Conservation (phyloP, 2,113 vertebrate genomes). For the Madoqua kirkii region DNA sequence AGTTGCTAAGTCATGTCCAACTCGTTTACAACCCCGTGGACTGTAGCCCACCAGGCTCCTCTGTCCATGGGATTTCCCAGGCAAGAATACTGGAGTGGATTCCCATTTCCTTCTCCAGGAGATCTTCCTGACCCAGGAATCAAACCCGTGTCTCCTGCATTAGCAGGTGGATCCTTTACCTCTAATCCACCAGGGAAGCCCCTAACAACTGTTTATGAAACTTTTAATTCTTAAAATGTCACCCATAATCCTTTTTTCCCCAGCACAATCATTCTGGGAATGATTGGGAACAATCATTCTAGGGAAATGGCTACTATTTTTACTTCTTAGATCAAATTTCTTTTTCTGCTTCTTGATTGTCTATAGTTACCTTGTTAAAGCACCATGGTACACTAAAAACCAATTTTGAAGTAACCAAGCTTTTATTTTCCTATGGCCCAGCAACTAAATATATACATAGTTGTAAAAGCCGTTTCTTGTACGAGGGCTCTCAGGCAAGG, state of each 20-base stretch:
- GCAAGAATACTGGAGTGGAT: background rate
- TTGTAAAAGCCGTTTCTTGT: background rate
- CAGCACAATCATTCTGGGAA: background rate
- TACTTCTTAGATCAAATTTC: constrained; percentile 10
- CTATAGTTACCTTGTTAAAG: background rate
- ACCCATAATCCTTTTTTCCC: background rate
- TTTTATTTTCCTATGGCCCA: background rate
- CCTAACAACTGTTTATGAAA: background rate
- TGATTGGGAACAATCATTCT: too few relatives aligned
- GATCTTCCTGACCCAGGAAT: background rate
- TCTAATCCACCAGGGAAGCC: background rate
- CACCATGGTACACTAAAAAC: background rate
- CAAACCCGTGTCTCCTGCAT: background rate
- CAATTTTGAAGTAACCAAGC: background rate
- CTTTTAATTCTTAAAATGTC: background rate
- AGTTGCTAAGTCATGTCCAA: background rate
- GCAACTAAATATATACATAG: background rate
- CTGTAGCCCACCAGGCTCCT: background rate
- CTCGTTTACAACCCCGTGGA: background rate
- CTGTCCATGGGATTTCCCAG: background rate
- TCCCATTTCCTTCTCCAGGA: background rate
- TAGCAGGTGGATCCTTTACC: background rate
- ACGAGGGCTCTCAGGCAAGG: background rate
- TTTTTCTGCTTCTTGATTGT: background rate
- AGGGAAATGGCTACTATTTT: background rate